Conservation (phyloP, 2,797 vertebrate genomes). For the Acridotheres tristis region DNA sequence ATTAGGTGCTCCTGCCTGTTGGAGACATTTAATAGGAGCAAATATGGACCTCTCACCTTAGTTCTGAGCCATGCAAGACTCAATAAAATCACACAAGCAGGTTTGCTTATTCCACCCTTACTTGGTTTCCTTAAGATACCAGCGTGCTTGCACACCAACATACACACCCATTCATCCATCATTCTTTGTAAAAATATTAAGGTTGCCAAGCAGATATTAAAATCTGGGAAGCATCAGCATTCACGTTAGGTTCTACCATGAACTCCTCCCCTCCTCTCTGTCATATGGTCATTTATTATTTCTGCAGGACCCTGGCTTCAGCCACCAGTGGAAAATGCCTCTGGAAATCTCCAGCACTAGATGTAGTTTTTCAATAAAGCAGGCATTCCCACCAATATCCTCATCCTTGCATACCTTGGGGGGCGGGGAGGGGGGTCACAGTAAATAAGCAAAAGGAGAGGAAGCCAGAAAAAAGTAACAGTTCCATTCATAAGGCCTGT, state of each 20-base stretch:
- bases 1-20: not conserved
- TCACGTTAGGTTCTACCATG: not conserved
- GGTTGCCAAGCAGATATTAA: not conserved
- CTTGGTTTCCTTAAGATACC: not conserved
- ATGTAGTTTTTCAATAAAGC: not conserved
- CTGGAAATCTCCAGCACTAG: not conserved
- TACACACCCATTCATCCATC: not conserved
- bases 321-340: not conserved
- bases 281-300: not conserved
- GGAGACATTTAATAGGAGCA: not conserved
- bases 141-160: not conserved
- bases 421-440: accelerated
- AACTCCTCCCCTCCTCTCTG: not conserved
- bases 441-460: not conserved
- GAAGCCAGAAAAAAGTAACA: not conserved
- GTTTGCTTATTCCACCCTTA: not conserved
- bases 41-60: not conserved
- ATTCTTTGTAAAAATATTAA: not conserved
- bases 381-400: not conserved
- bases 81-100: not conserved
- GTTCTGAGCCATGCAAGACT: not conserved
- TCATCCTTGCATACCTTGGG: not conserved
- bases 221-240: not conserved
- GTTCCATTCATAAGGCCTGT: not conserved
- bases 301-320: not conserved